Evolutionary conservation across 2,113 vertebrate species (phyloP).

Genomic region (Percopsis transmontana): DNA sequence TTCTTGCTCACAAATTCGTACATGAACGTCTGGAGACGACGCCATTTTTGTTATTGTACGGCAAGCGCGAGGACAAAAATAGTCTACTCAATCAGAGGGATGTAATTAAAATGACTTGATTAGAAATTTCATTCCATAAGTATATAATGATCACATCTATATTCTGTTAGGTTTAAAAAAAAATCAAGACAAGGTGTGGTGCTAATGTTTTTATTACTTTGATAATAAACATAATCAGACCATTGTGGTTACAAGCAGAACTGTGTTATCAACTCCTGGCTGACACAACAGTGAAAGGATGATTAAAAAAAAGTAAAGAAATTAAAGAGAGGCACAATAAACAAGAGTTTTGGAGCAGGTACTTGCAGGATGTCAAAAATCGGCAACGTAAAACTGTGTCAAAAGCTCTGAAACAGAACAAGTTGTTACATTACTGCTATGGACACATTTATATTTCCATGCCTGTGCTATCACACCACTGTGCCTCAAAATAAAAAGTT

Average conservation of each 20-base stretch:
- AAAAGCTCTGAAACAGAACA: slow-evolving; percentile 65
- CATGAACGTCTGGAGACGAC: slow-evolving; percentile 74
- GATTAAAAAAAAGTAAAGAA: slow-evolving; percentile 41
- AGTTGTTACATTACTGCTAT: slow-evolving; percentile 63
- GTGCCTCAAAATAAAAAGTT: slow-evolving; percentile 80
- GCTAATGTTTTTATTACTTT: slow-evolving; percentile 81
- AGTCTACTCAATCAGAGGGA: background rate
- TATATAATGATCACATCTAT: background rate
- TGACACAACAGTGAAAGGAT: slow-evolving; percentile 76
- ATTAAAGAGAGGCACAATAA: slow-evolving; percentile 64
- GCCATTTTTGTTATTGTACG: slow-evolving; percentile 84
- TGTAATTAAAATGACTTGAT: background rate
- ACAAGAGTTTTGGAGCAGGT: slow-evolving; percentile 63
- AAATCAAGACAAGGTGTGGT: slow-evolving; percentile 38
- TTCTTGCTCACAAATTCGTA: slow-evolving; percentile 88
- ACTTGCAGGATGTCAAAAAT: slow-evolving; percentile 57
- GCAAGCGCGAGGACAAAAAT: slow-evolving; percentile 36
- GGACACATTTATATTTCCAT: slow-evolving; percentile 51
- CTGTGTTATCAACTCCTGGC: slow-evolving; percentile 79
- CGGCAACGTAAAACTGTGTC: slow-evolving; percentile 52
- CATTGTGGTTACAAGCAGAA: slow-evolving; percentile 83
- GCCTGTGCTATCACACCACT: slow-evolving; percentile 69
- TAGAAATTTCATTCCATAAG: too few relatives aligned
- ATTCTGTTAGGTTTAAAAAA: background rate
- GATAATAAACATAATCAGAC: slow-evolving; percentile 82